Percentiles rank a stretch among this genome's conserved stretches.
phyloP scores from a whole-genome alignment of 2,888 invertebrate species.

The Zhengitettix transpicula region DNA sequence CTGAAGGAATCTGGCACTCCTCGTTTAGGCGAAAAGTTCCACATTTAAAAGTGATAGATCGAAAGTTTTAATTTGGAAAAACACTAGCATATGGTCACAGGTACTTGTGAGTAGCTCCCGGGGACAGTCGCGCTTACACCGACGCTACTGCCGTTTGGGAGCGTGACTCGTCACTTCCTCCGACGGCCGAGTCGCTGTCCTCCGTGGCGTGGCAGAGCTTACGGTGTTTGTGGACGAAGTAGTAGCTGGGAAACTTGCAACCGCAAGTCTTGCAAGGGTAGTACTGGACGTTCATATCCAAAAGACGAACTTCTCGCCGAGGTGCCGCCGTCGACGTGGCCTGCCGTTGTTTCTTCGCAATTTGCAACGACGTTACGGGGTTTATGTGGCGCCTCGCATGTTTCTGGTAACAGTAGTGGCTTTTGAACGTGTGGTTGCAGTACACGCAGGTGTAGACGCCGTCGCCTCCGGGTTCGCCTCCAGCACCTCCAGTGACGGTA shows the following conservation, averaged over 20 bases:
- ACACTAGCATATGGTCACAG: not conserved
- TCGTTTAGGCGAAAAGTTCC: too few species aligned
- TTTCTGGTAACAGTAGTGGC: conserved; percentile 74
- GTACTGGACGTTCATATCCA: conserved; percentile 72
- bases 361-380: conserved; percentile 33
- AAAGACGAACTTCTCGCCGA: conserved; percentile 39
- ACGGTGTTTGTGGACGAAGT: conserved; percentile 83
- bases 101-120: not conserved
- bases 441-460: conserved; percentile 48
- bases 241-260: conserved; percentile 81
- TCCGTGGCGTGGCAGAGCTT: conserved; percentile 68
- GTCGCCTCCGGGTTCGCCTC: conserved; percentile 11
- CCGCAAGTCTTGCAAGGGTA: conserved; percentile 89
- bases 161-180: conserved; percentile 19
- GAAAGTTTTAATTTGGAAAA: too few species aligned
- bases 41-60: too few species aligned
- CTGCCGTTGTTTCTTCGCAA: not conserved
- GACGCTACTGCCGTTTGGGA: conserved; percentile 7
- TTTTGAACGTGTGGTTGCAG: conserved; percentile 65
- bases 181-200: conserved; percentile 19
- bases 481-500: conserved; percentile 13
- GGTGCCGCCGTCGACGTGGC: conserved; percentile 8
- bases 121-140: not conserved
- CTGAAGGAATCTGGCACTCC: too few species aligned
- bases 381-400: conserved; percentile 52